phyloP scores from a whole-genome alignment of 2,888 invertebrate species.

The Halictus ligatus region DNA sequence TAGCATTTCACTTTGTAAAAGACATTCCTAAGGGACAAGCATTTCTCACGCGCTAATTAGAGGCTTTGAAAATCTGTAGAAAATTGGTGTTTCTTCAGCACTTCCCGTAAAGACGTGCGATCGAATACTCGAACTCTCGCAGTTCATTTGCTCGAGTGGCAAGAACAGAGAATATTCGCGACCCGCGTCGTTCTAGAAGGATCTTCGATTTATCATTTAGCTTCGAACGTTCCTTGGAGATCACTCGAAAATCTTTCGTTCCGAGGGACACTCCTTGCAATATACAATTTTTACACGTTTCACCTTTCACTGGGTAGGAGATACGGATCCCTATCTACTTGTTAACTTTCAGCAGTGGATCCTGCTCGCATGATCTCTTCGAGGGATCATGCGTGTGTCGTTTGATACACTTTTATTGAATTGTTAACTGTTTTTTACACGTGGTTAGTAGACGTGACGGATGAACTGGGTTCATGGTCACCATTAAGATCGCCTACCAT shows the following conservation, averaged over 20 bases:
- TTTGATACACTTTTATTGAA: background rate
- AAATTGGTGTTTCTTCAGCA: slow-evolving; percentile 6
- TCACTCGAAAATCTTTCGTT: slow-evolving; percentile 12
- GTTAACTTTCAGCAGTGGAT: background rate
- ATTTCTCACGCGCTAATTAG: slow-evolving; percentile 30
- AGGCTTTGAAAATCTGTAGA: slow-evolving; percentile 25
- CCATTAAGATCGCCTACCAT: slow-evolving; percentile 5
- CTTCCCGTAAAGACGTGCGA: slow-evolving; percentile 1
- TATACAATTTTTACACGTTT: slow-evolving; percentile 14
- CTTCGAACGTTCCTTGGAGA: background rate
- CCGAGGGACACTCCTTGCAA: background rate
- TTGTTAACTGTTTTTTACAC: background rate
- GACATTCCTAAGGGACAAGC: background rate
- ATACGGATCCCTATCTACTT: background rate
- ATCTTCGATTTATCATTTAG: background rate
- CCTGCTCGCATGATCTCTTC: slow-evolving; percentile 10
- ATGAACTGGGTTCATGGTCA: slow-evolving; percentile 2
- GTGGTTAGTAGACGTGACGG: slow-evolving; percentile 5
- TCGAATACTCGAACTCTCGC: background rate
- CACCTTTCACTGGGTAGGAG: background rate
- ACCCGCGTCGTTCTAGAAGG: background rate
- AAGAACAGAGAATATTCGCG: slow-evolving; percentile 10
- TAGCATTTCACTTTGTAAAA: background rate
- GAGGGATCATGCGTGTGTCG: background rate
- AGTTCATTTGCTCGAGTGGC: slow-evolving; percentile 9